These are phyloP conservation scores for Pollenia amentaria DNA, from an alignment of 2,888 invertebrate genomes.

Conservation along the genomic window DNA sequence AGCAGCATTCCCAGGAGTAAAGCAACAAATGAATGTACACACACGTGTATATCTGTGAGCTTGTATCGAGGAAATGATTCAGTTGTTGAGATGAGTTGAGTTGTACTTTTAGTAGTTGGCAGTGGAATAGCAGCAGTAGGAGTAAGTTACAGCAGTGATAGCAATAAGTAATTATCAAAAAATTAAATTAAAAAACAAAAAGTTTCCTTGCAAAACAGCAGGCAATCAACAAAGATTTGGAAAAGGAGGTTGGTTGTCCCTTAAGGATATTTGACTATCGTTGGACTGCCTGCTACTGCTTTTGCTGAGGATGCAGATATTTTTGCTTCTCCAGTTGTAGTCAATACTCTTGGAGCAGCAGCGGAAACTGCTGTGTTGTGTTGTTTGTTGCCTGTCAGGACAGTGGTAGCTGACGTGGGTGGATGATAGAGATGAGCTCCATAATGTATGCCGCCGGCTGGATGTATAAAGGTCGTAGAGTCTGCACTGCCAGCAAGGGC, in stretches of 20 bases:
- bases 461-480: constrained; percentile 80
- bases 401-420: constrained; percentile 71
- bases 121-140: constrained; percentile 4
- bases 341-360: constrained; percentile 71
- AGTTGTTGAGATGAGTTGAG: constrained; percentile 23
- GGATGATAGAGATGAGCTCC: constrained; percentile 82
- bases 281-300: constrained; percentile 67
- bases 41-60: background rate
- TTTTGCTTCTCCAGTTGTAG: constrained; percentile 69
- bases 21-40: constrained; percentile 35
- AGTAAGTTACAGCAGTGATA: constrained; percentile 13
- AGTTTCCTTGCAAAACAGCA: constrained; percentile 15
- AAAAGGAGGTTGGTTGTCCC: constrained; percentile 16
- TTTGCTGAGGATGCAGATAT: constrained; percentile 25
- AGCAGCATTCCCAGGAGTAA: constrained; percentile 17
- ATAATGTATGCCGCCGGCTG: constrained; percentile 81
- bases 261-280: constrained; percentile 81
- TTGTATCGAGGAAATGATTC: background rate
- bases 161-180: constrained; percentile 69
- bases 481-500: constrained; percentile 71
- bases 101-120: constrained; percentile 27
- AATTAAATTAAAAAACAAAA: constrained; percentile 45
- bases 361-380: constrained; percentile 66
- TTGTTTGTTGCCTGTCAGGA: constrained; percentile 44
- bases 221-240: constrained; percentile 55